Evolutionary conservation across 2,797 vertebrate genomes (phyloP), one percentile per base, ranked within the genome.

Genomic region (Caiman crocodilus): DNA sequence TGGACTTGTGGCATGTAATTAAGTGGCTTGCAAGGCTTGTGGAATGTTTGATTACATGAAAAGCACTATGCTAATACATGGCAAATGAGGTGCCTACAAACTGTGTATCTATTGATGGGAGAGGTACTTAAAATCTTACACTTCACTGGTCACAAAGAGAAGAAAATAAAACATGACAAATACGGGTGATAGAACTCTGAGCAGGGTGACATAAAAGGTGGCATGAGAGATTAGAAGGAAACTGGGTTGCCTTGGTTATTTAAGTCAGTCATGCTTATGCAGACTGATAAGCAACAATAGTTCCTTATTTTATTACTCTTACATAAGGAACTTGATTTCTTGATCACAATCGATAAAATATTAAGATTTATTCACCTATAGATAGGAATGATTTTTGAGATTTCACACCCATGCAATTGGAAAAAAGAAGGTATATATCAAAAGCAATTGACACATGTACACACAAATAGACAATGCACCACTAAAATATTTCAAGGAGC

Each of bases 1-100:
- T 91, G 87, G 94, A 79, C 92, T 92, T 90, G 83, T 92, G 90
- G 94, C 92, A 96, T 95, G 90, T 97, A 95, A 96, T 97, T 96
- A 97, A 94, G 88, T 90, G 90, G 79, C 77, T 95, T 87, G 73
- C 94, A 93, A 91, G 82, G 88, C 85, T 84, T 96, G 94, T 93
- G 84, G 82, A 90, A 96, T 96, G 92, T 90, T 93, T 95, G 90
- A 94, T 92, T 95, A 95, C 92, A 81, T 92, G 80, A 94, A 94
- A 87, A 93, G 59, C 65, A 69, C 82, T 79, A 77, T 86, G 63
- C 30, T 95, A 95, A 94, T 91, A 69, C 78, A 74, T 79, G 87
- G 90, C 78, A 95, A 96, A 96, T 92, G 87, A 87, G 83, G 84
- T 96, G 94, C 80, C 50, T 91, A 88, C 84, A 77, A 93, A 90